Conservation (phyloP, 2,797 vertebrate species). For the Psittacula derbiana region DNA sequence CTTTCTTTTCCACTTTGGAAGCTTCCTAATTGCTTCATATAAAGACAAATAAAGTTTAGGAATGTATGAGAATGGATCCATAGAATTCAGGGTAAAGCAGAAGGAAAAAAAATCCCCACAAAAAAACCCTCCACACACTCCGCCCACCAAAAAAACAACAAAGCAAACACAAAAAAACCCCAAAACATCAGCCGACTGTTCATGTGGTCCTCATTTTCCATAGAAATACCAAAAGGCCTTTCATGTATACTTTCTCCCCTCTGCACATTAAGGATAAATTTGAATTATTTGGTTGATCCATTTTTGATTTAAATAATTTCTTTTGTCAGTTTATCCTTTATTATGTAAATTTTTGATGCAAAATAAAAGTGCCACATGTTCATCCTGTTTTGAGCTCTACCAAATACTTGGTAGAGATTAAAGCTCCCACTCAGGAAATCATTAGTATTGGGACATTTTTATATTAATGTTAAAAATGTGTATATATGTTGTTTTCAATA, state of each 20-base stretch:
- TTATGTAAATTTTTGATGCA: slow-evolving; percentile 23
- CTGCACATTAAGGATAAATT: slow-evolving; percentile 12
- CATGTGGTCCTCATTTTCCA: not conserved
- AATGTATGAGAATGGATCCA: not conserved
- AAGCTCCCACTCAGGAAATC: slow-evolving; percentile 14
- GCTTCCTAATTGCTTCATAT: slow-evolving; percentile 41
- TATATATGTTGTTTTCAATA: not conserved
- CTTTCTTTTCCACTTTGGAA: slow-evolving; percentile 78
- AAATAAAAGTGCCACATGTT: slow-evolving; percentile 32
- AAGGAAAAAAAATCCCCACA: not conserved
- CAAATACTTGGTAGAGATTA: slow-evolving; percentile 25
- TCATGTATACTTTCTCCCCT: not conserved
- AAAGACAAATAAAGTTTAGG: slow-evolving; percentile 1
- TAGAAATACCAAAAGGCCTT: not conserved
- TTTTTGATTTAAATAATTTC: not conserved
- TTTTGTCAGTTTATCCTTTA: slow-evolving; percentile 34
- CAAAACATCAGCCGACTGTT: slow-evolving; percentile 12
- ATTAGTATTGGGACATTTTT: not conserved
- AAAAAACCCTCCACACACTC: not conserved
- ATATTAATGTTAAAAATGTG: slow-evolving; percentile 14
- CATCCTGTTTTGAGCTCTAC: slow-evolving; percentile 9
- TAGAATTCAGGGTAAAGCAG: not conserved
- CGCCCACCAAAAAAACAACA: not conserved
- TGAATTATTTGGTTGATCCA: not conserved
- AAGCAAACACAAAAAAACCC: not conserved